Percentiles rank a stretch among this genome's conserved stretches.
Evolutionary conservation across 2,113 vertebrate species (phyloP).

Genomic region (Phalacrocorax pelagicus): DNA sequence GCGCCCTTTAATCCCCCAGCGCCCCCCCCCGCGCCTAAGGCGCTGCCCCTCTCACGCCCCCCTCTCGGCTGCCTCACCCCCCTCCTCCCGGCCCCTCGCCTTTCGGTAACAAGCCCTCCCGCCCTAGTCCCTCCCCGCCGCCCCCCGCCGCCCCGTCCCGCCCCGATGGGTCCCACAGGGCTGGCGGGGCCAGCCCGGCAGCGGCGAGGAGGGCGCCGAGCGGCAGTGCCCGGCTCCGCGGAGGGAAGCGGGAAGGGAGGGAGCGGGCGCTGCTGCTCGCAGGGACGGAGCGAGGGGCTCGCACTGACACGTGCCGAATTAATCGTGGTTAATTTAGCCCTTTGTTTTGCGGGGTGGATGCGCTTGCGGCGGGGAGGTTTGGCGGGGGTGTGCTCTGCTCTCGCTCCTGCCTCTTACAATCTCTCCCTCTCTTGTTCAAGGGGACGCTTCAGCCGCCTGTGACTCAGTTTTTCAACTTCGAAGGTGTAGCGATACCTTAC

Average conservation of each 20-base stretch:
- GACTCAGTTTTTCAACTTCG: neutral
- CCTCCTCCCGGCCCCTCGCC: too few relatives aligned
- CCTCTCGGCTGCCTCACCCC: neutral
- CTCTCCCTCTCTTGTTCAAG: neutral
- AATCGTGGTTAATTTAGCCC: neutral
- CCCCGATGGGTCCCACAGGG: too few relatives aligned
- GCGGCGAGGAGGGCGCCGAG: neutral
- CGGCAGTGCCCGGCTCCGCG: neutral
- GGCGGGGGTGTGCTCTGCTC: neutral
- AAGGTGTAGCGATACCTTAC: neutral
- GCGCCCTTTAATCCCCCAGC: neutral
- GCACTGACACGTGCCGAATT: neutral
- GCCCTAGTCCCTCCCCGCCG: too few relatives aligned
- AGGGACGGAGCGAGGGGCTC: neutral
- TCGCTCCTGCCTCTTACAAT: neutral
- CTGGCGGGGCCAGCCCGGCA: too few relatives aligned
- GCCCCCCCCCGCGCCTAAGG: neutral
- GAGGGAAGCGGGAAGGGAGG: neutral
- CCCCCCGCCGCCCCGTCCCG: too few relatives aligned
- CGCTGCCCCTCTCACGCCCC: conserved; percentile 45
- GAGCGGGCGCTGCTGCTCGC: neutral
- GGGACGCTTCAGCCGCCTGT: neutral
- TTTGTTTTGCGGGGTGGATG: neutral
- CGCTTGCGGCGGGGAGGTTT: neutral
- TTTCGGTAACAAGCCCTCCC: too few relatives aligned